phyloP scores from a whole-genome alignment of 2,888 invertebrate genomes.

The Cordylochernes scorpioides region DNA sequence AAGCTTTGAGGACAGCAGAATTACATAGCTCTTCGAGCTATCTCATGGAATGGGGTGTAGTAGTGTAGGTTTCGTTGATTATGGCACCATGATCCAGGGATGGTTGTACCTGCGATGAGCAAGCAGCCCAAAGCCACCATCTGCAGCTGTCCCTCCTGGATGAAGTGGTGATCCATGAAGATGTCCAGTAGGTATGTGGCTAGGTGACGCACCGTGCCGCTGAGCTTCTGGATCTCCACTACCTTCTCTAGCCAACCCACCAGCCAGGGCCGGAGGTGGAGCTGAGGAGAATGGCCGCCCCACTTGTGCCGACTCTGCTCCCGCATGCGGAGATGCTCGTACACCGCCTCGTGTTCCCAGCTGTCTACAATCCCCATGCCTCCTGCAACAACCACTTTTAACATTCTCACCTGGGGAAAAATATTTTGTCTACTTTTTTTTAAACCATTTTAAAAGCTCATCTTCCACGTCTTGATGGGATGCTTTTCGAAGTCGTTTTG shows the following conservation, averaged over 20 bases:
- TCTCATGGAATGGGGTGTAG: too few species aligned
- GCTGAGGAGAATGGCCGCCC: conserved; percentile 4
- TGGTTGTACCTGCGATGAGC: conserved; percentile 39
- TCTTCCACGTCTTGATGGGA: too few species aligned
- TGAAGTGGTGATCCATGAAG: conserved; percentile 43
- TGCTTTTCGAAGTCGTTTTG: too few species aligned
- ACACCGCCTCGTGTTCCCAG: conserved; percentile 8
- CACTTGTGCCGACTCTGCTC: conserved; percentile 3
- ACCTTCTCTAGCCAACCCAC: conserved; percentile 4
- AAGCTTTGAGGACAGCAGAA: too few species aligned
- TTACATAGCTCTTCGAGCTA: too few species aligned
- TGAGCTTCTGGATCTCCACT: conserved; percentile 2
- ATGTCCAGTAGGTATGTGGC: conserved; percentile 40
- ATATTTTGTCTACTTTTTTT: too few species aligned
- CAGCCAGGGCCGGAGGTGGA: conserved; percentile 2
- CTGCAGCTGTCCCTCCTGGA: conserved; percentile 33
- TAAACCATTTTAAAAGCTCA: too few species aligned
- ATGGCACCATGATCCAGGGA: too few species aligned
- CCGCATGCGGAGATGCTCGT: conserved; percentile 4
- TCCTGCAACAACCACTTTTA: too few species aligned
- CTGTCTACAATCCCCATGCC: too few species aligned
- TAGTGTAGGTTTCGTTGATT: too few species aligned
- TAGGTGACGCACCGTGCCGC: conserved; percentile 24
- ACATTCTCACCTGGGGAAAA: too few species aligned
- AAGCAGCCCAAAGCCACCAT: conserved; percentile 40